phyloP scores from a whole-genome alignment of 2,888 invertebrate genomes.

The Cheilosia variabilis region DNA sequence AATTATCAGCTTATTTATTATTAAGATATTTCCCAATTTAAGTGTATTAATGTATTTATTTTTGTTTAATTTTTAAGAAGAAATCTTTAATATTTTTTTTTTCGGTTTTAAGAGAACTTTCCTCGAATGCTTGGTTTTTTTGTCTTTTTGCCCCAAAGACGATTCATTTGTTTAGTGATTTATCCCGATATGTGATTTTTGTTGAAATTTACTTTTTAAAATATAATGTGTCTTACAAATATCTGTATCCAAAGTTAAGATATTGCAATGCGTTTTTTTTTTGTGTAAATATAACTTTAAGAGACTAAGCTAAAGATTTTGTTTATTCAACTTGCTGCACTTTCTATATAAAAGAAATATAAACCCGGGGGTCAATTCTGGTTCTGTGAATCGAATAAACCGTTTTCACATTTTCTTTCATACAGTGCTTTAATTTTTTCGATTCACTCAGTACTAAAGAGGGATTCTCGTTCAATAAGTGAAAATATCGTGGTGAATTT shows the following conservation, averaged over 20 bases:
- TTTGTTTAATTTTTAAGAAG: not conserved
- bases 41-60: slow-evolving; percentile 27
- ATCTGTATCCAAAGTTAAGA: slow-evolving; percentile 9
- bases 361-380: no score
- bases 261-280: slow-evolving; percentile 27
- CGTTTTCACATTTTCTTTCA: no score
- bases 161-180: slow-evolving; percentile 5
- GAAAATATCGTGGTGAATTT: no score
- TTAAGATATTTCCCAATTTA: slow-evolving; percentile 20
- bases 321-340: slow-evolving; percentile 61
- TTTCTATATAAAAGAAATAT: not conserved
- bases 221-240: slow-evolving; percentile 3
- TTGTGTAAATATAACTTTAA: slow-evolving; percentile 10
- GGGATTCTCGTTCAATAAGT: no score
- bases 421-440: no score
- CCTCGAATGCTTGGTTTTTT: slow-evolving; percentile 44
- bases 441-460: no score
- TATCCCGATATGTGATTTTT: slow-evolving; percentile 17
- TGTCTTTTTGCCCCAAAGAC: slow-evolving; percentile 22
- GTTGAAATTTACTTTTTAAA: slow-evolving; percentile 49
- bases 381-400: no score
- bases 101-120: slow-evolving; percentile 19
- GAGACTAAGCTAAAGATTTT: not conserved
- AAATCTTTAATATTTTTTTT: slow-evolving; percentile 7
- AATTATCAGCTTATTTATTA: slow-evolving; percentile 33